A percentile compares a stretch with the other conserved stretches of the same genome.
Conservation (phyloP, 2,888 invertebrate genomes). For the Heteromurus nitidus region DNA sequence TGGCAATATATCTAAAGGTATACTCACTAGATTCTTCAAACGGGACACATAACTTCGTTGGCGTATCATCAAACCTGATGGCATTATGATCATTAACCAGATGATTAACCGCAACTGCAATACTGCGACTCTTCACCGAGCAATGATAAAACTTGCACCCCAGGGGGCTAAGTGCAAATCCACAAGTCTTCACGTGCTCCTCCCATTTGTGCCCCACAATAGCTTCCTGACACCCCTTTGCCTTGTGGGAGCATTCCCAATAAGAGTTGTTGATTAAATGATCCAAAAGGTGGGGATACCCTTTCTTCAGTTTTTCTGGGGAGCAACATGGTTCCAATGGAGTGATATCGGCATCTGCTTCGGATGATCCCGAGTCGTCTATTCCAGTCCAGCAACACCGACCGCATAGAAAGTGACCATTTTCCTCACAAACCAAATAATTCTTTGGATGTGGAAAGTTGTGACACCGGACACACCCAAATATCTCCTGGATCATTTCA, state of each 20-base stretch:
- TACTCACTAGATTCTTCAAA: not conserved
- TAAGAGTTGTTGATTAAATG: not conserved
- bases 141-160: not conserved
- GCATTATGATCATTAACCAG: not conserved
- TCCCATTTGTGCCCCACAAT: not conserved
- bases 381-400: not conserved
- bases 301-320: not conserved
- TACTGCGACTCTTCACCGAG: not conserved
- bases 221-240: not conserved
- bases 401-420: not conserved
- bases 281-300: not conserved
- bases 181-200: not conserved
- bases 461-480: not conserved
- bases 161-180: too few relatives aligned
- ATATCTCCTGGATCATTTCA: not conserved
- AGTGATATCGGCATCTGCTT: too few relatives aligned
- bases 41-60: not conserved
- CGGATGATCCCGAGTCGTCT: not conserved
- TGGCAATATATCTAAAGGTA: not conserved
- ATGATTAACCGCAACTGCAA: not conserved
- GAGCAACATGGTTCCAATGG: not conserved
- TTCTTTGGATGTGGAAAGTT: not conserved
- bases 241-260: not conserved
- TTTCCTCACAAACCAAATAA: not conserved
- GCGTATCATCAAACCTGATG: not conserved